Evolutionary conservation across 2,888 invertebrate species (phyloP), one percentile per base, ranked within the genome.

Genomic region (Lasioglossum marginatum): DNA sequence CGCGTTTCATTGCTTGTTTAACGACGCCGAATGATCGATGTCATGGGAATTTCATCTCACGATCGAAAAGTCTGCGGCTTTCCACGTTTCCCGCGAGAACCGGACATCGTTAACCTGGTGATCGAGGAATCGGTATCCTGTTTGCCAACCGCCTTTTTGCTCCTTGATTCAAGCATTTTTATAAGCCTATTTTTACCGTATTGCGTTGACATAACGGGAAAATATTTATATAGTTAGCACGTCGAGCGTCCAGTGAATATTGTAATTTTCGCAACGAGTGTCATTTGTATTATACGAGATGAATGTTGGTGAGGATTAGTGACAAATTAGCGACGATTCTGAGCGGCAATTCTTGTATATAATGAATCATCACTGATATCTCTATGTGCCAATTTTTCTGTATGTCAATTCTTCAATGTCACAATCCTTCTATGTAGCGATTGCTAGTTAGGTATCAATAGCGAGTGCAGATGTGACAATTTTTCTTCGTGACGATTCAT

Each of bases 11-110:
- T 74, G 45, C 73, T n/a, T n/a, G n/a, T 71, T 31, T 72, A 63
- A 81, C 71, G 31, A 79, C 6, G 27, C 2, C 4, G 6, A 68
- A 68, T n/a, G 68, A 68, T 68, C 40, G 68, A 68, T 68, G 40
- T 40, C 37, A 23, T 68, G 68, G 68, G 68, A 68, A 68, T 23
- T 23, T 40, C 12, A 12, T 40, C 68, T 63, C 66, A 3, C 66
- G 66, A 34, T 34, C 34, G 66, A 34, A 34, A 34, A 2, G 19
- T 14, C 8, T 10, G 34, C 19, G 63, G 31, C 34, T 66, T 66
- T 66, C 63, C 63, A 63, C 63, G 31, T 63, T 63, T 16, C 31
- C 63, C 66, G 66, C 66, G 66, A 0, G 66, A 34, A 66, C 34
- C 66, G 66, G 34, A 66, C 34, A 66, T 34, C 66, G 66, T 66